Conservation (phyloP, 2,797 vertebrate species). For the Denticeps clupeoides region DNA sequence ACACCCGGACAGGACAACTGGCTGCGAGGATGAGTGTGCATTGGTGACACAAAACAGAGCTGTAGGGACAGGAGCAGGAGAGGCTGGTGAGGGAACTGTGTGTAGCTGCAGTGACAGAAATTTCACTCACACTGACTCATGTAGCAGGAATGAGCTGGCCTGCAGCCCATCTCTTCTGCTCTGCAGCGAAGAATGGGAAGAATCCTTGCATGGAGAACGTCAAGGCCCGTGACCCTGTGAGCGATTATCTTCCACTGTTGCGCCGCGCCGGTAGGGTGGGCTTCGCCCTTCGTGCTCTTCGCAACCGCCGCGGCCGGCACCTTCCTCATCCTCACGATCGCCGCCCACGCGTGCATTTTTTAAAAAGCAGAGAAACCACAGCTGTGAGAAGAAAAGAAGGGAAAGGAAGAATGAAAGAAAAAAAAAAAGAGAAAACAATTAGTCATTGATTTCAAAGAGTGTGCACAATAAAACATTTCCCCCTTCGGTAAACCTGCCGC, state of each 20-base stretch:
- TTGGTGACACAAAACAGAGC: too few relatives aligned
- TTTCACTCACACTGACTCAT: constrained; percentile 56
- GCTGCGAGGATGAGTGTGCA: too few relatives aligned
- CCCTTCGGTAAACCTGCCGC: constrained; percentile 67
- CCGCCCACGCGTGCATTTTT: constrained; percentile 13
- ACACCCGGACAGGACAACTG: too few relatives aligned
- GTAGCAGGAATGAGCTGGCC: constrained; percentile 43
- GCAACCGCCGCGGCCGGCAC: neutral
- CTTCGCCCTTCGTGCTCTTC: neutral
- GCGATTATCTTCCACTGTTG: constrained; percentile 7
- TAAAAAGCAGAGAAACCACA: constrained; percentile 5
- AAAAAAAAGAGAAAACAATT: constrained; percentile 48
- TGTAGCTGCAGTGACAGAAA: constrained; percentile 44
- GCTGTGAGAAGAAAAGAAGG: neutral
- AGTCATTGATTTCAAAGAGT: constrained; percentile 69
- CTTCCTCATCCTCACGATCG: constrained; percentile 4
- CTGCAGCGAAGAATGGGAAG: constrained; percentile 19
- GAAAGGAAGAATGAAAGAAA: constrained; percentile 10
- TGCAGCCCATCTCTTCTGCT: constrained; percentile 24
- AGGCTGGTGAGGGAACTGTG: neutral
- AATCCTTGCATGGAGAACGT: constrained; percentile 12
- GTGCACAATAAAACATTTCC: constrained; percentile 65
- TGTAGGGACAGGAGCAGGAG: neutral
- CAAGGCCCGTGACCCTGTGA: constrained; percentile 21
- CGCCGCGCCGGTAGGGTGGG: neutral